Evolutionary conservation across 2,888 invertebrate genomes (phyloP).

Genomic region (Drosophila birchii): DNA sequence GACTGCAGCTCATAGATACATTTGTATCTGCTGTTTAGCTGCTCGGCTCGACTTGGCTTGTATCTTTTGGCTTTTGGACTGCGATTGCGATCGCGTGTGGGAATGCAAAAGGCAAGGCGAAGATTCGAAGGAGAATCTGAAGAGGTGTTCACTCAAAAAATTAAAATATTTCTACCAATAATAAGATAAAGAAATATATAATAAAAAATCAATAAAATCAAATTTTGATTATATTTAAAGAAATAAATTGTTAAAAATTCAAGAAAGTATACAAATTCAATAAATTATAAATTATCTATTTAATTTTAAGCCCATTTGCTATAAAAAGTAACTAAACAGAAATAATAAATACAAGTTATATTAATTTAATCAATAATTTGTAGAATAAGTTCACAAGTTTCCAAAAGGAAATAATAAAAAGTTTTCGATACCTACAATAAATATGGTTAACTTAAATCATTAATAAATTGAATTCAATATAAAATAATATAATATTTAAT

Average conservation of each 20-base stretch:
- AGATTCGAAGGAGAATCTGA: constrained; percentile 5
- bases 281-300: not conserved
- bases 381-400: too few species aligned
- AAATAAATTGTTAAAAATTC: not conserved
- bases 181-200: too few species aligned
- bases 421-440: too few species aligned
- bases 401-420: too few species aligned
- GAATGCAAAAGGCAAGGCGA: constrained; percentile 65
- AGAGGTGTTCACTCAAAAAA: constrained; percentile 24
- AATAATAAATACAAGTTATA: too few species aligned
- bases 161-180: not conserved
- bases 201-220: not conserved
- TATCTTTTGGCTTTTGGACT: constrained; percentile 37
- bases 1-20: constrained; percentile 72
- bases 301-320: too few species aligned
- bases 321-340: too few species aligned
- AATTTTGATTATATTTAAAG: too few species aligned
- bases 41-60: constrained; percentile 25
- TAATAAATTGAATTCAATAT: too few species aligned
- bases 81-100: constrained; percentile 79
- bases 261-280: not conserved
- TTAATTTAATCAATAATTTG: too few species aligned
- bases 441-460: too few species aligned
- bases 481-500: not conserved
- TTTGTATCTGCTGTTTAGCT: constrained; percentile 56